phyloP scores from a whole-genome alignment of 2,888 invertebrate species.

The Napeogenes inachia region DNA sequence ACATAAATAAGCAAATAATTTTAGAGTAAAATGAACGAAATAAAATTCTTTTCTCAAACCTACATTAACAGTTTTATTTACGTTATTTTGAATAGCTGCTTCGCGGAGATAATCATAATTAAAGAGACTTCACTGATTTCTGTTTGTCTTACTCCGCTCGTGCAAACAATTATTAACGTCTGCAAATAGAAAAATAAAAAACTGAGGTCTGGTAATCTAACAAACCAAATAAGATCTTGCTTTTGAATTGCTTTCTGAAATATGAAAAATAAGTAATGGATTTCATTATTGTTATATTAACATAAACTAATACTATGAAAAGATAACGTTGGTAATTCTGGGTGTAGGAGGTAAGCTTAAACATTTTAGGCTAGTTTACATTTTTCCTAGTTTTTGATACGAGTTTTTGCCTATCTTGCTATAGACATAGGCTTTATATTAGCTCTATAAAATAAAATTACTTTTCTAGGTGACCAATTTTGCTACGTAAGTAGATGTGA shows the following conservation, averaged over 20 bases:
- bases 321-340: too few relatives aligned
- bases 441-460: too few relatives aligned
- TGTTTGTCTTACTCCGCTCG: constrained; percentile 5
- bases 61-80: constrained; percentile 7
- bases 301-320: too few relatives aligned
- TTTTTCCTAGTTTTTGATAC: too few relatives aligned
- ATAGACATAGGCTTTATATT: too few relatives aligned
- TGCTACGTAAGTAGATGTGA: too few relatives aligned
- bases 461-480: too few relatives aligned
- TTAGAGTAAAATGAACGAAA: background rate
- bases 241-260: background rate
- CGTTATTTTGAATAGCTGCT: constrained; percentile 13
- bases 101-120: constrained; percentile 18
- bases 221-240: background rate
- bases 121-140: constrained; percentile 10
- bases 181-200: constrained; percentile 5
- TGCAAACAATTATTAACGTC: constrained; percentile 4
- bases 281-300: too few relatives aligned
- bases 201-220: background rate
- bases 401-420: too few relatives aligned
- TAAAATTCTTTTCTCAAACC: constrained; percentile 6
- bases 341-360: too few relatives aligned
- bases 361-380: too few relatives aligned
- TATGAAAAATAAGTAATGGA: too few relatives aligned
- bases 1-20: background rate